A percentile compares a stretch with the other conserved stretches of the same genome.
These are phyloP conservation scores for Capromys pilorides DNA, from an alignment of 2,797 vertebrate genomes.

Conservation along the genomic window DNA sequence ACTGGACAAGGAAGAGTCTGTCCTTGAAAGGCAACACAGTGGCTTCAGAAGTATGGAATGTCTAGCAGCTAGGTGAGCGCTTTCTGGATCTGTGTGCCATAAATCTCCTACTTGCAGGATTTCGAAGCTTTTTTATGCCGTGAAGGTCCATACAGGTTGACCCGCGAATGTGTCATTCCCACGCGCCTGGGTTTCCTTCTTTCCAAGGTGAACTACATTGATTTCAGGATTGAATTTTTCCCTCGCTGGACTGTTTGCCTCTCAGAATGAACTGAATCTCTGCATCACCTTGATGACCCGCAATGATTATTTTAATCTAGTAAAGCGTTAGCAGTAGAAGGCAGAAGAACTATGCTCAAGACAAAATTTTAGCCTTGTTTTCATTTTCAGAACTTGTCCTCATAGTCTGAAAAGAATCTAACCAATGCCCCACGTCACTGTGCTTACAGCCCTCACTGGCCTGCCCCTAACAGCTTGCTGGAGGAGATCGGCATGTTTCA, in stretches of 20 bases:
- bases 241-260: neutral
- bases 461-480: constrained; percentile 34
- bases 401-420: neutral
- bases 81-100: constrained; percentile 59
- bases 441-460: neutral
- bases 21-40: neutral
- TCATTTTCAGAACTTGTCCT: constrained; percentile 16
- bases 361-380: constrained; percentile 24
- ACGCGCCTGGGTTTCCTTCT: neutral
- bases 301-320: constrained; percentile 24
- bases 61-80: neutral
- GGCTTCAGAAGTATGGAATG: neutral
- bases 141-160: constrained; percentile 1
- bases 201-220: constrained; percentile 15
- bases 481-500: neutral
- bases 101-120: neutral
- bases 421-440: neutral
- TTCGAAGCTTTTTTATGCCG: neutral
- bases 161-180: neutral
- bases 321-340: neutral
- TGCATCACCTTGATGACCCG: constrained; percentile 14
- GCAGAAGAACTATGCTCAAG: neutral
- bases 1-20: neutral
- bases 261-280: neutral
- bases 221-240: neutral